Percentiles rank a stretch among this genome's conserved stretches.
Conservation (phyloP, 2,888 invertebrate species). For the Ischnura elegans region DNA sequence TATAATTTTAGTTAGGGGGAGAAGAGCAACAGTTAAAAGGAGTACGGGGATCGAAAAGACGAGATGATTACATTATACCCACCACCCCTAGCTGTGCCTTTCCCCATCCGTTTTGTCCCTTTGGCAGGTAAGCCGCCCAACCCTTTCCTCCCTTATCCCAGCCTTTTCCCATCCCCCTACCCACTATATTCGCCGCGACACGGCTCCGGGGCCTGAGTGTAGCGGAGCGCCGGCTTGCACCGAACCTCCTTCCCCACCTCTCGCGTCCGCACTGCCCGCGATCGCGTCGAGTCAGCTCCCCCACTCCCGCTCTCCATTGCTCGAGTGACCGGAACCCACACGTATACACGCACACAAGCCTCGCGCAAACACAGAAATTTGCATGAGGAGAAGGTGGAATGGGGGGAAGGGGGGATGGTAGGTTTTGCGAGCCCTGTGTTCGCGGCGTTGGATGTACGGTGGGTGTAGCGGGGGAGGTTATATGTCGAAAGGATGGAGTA, state of each 20-base stretch:
- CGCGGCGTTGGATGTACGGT: background rate
- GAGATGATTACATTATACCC: constrained; percentile 18
- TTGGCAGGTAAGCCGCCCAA: background rate
- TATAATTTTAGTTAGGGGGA: no score
- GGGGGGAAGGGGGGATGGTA: background rate
- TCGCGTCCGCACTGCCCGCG: background rate
- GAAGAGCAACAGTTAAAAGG: constrained; percentile 28
- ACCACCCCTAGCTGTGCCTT: background rate
- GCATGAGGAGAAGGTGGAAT: background rate
- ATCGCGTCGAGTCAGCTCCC: background rate
- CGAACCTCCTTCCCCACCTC: background rate
- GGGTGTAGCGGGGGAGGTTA: no score
- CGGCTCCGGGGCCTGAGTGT: background rate
- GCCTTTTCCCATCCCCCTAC: background rate
- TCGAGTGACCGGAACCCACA: constrained; percentile 41
- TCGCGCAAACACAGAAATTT: constrained; percentile 26
- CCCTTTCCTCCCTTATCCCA: background rate
- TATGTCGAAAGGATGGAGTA: background rate
- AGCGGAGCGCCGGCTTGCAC: background rate
- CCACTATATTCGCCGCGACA: background rate
- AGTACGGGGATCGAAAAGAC: background rate
- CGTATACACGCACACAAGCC: background rate
- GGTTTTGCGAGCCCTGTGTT: background rate
- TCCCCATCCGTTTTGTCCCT: background rate
- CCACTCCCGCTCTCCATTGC: background rate